These are phyloP conservation scores for Megaustenia siamemsis DNA, from an alignment of 2,888 invertebrate genomes.

Conservation along the genomic window DNA sequence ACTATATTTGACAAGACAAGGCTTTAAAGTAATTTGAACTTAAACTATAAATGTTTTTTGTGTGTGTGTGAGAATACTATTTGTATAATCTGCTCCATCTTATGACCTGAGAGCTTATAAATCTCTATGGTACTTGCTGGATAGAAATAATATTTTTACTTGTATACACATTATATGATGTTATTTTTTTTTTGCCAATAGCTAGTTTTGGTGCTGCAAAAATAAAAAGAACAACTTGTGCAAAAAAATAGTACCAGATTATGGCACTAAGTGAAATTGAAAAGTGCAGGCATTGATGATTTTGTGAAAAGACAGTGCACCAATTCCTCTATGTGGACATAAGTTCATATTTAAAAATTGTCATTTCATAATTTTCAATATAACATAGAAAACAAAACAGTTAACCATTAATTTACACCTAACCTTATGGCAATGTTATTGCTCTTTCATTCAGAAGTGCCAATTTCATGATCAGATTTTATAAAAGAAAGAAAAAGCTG, in stretches of 20 bases:
- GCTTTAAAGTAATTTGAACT: no score
- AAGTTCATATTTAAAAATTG: background rate
- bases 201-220: background rate
- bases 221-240: background rate
- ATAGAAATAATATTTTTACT: background rate
- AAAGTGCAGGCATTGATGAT: background rate
- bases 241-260: background rate
- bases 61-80: no score
- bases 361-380: background rate
- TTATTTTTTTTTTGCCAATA: background rate
- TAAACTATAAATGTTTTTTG: no score
- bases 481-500: background rate
- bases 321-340: background rate
- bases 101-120: no score
- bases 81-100: no score
- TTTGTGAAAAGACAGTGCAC: background rate
- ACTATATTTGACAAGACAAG: no score
- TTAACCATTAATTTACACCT: constrained; percentile 4
- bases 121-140: background rate
- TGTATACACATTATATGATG: background rate
- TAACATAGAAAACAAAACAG: background rate
- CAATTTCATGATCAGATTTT: background rate
- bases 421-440: constrained; percentile 3
- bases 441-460: constrained; percentile 8
- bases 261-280: background rate